Evolutionary conservation across 2,113 vertebrate genomes (phyloP), one percentile per base, ranked within the genome.

Genomic region (Donacobius atricapilla): DNA sequence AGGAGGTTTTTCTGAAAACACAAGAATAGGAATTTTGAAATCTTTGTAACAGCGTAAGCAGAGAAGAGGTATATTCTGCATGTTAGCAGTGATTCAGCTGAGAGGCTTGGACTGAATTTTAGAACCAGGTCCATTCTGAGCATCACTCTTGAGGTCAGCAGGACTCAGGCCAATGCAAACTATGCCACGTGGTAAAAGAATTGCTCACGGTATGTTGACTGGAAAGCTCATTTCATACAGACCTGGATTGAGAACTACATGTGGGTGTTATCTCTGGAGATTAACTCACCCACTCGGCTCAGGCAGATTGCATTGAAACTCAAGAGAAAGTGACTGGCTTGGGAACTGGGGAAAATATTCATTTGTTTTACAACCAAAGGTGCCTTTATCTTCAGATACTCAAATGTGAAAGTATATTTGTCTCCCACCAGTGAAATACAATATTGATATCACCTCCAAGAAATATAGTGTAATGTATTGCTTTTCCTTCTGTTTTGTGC

Each of bases 361-460:
- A 92, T 97, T 97, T 97, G 93, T 97, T 98, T 97, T 97, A 97
- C 95, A 96, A 95, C 92, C 81, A 89, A 84, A 94, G 68, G 64
- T 91, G 63, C 51, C 77, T 96, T 97, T 98, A 97, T 98, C 97
- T 96, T 92, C 35, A 23, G 83, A 78, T 96, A 94, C 95, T 85
- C 94, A 96, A 96, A 93, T 89, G 80, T 94, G 94, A 90, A 78
- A 84, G 88, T 57, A 40, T 92, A 97, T 97, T 97, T 98, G 95
- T 97, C 96, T 96, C 97, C 95, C 87, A 91, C 83, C 54, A 39
- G 95, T 96, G 97, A 97, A 98, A 97, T 95, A 97, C 95, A 97
- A 95, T 97, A 97, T 94, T 96, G 96, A 93, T 98, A 95, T 93
- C 90, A 78, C 95, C 88, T 98, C 97, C 83, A 94, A 95, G 97